phyloP scores from a whole-genome alignment of 2,113 vertebrate genomes.

The Prunella fulvescens region DNA sequence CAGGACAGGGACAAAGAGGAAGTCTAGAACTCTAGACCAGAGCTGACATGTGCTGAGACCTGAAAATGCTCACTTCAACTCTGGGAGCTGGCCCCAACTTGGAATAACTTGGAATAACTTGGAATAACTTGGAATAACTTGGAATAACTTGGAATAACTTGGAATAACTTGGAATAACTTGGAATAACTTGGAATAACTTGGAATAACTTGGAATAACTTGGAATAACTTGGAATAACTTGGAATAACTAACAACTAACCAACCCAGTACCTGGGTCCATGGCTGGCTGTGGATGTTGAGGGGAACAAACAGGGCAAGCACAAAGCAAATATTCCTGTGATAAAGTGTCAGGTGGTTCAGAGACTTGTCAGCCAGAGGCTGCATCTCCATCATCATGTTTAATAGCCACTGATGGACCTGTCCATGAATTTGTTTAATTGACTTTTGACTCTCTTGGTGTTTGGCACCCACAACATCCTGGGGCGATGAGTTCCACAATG shows the following conservation, averaged over 20 bases:
- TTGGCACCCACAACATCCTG: conserved; percentile 30
- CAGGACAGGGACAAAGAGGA: background rate
- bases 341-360: conserved; percentile 6
- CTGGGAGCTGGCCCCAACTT: background rate
- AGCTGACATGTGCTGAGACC: background rate
- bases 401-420: conserved; percentile 33
- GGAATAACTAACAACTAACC: no score
- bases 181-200: background rate
- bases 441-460: conserved; percentile 36
- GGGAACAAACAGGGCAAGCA: background rate
- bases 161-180: background rate
- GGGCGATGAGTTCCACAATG: conserved; percentile 13
- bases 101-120: background rate
- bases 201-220: background rate
- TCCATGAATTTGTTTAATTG: conserved; percentile 45
- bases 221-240: background rate
- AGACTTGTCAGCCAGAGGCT: conserved; percentile 8
- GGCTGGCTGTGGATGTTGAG: background rate
- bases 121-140: background rate
- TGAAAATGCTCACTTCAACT: background rate
- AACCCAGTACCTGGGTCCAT: background rate
- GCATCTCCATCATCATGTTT: background rate
- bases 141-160: background rate
- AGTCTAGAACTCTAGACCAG: background rate
- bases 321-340: background rate